Evolutionary conservation across 2,113 vertebrate species (phyloP).

Genomic region (Tragelaphus scriptus): DNA sequence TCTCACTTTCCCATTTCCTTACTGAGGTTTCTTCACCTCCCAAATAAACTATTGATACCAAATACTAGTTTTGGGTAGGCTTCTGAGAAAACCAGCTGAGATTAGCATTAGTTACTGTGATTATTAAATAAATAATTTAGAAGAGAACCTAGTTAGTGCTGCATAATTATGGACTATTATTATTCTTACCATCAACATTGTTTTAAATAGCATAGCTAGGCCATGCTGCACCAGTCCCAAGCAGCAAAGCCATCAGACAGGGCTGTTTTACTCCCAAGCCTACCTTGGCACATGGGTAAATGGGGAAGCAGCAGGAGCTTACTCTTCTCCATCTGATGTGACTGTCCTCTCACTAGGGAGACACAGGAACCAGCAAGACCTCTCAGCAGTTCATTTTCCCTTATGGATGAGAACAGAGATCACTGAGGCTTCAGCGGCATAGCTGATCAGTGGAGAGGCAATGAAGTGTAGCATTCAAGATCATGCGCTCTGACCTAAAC

Average conservation of each 20-base stretch:
- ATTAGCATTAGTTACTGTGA: neutral
- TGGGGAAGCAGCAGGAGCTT: neutral
- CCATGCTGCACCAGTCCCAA: neutral
- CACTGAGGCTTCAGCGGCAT: rapidly evolving
- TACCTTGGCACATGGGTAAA: neutral
- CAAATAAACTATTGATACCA: neutral
- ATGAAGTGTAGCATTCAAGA: neutral
- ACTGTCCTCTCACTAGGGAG: neutral
- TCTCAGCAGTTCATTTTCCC: neutral
- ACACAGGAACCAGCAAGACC: neutral
- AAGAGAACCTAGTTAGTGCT: neutral
- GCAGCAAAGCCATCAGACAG: neutral
- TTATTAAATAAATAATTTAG: neutral
- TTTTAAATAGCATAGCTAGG: neutral
- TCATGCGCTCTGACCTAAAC: neutral
- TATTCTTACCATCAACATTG: neutral
- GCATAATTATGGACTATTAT: neutral
- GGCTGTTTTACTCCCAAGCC: neutral
- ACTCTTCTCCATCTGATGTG: neutral
- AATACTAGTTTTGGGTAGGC: neutral
- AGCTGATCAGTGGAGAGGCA: neutral
- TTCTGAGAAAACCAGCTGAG: neutral
- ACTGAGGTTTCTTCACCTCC: neutral
- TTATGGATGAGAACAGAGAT: neutral
- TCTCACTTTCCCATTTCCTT: neutral